phyloP scores from a whole-genome alignment of 2,113 vertebrate genomes.

The Regulus satrapa region DNA sequence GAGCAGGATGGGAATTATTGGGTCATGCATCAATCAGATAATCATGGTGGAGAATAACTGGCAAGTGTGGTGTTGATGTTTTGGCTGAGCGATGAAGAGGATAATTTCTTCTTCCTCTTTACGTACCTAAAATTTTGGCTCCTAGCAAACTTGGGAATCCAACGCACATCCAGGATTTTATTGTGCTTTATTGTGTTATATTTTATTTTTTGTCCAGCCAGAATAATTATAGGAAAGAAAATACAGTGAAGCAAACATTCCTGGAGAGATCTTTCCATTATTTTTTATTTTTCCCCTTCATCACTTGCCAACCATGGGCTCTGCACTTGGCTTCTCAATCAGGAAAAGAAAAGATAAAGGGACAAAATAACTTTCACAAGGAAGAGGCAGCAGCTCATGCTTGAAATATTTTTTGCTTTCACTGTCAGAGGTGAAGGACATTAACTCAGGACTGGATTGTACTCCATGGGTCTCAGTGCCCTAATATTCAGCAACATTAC shows the following conservation, averaged over 20 bases:
- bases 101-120: not conserved
- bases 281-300: constrained; percentile 27
- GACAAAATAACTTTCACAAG: not conserved
- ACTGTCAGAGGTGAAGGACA: not conserved
- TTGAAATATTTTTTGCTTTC: constrained; percentile 28
- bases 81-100: not conserved
- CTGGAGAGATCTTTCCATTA: constrained; percentile 36
- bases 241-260: constrained; percentile 30
- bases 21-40: not conserved
- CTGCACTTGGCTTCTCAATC: constrained; percentile 15
- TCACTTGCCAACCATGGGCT: constrained; percentile 31
- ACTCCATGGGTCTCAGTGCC: not conserved
- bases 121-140: constrained; percentile 24
- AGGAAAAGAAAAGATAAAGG: constrained; percentile 36
- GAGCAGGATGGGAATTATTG: not conserved
- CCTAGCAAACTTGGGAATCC: not conserved
- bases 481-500: not conserved
- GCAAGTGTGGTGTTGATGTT: not conserved
- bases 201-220: constrained; percentile 45
- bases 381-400: not conserved
- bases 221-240: constrained; percentile 66
- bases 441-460: not conserved
- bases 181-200: not conserved
- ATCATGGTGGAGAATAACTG: not conserved
- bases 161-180: not conserved